Conservation (phyloP, 2,888 invertebrate genomes). For the Nasonia oneida region DNA sequence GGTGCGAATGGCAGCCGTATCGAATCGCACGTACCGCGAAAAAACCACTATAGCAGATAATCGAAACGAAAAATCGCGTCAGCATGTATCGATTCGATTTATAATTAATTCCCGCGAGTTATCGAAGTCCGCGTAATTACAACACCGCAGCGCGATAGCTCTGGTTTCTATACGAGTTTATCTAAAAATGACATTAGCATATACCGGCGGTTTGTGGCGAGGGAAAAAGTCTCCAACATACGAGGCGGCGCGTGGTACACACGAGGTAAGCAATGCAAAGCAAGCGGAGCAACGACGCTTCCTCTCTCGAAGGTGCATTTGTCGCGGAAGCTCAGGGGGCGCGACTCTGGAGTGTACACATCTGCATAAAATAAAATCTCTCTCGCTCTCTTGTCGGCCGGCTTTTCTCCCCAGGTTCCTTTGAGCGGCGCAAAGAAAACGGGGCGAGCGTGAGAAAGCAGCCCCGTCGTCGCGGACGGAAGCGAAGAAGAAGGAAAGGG, state of each 20-base stretch:
- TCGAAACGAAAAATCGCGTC: not conserved
- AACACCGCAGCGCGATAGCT: not conserved
- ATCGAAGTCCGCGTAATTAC: not conserved
- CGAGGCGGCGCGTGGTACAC: not conserved
- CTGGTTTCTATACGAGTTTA: not conserved
- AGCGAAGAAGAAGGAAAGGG: not conserved
- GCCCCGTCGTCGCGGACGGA: not conserved
- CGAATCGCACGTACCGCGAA: not conserved
- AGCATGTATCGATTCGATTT: not conserved
- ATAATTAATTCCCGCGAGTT: not conserved
- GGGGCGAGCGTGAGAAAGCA: not conserved
- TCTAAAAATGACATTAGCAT: constrained; percentile 2
- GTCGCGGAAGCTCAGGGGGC: not conserved
- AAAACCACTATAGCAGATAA: not conserved
- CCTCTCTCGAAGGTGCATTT: constrained; percentile 20
- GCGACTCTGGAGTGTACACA: not conserved
- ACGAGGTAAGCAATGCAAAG: not conserved
- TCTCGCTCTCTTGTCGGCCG: not conserved
- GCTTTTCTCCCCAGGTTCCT: not conserved
- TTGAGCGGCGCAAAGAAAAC: not conserved
- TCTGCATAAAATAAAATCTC: constrained; percentile 28
- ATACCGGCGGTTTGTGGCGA: not conserved
- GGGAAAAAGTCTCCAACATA: not conserved
- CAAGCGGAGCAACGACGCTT: not conserved
- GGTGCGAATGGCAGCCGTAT: not conserved